phyloP scores from a whole-genome alignment of 2,888 invertebrate genomes.

The Alcis repandata region DNA sequence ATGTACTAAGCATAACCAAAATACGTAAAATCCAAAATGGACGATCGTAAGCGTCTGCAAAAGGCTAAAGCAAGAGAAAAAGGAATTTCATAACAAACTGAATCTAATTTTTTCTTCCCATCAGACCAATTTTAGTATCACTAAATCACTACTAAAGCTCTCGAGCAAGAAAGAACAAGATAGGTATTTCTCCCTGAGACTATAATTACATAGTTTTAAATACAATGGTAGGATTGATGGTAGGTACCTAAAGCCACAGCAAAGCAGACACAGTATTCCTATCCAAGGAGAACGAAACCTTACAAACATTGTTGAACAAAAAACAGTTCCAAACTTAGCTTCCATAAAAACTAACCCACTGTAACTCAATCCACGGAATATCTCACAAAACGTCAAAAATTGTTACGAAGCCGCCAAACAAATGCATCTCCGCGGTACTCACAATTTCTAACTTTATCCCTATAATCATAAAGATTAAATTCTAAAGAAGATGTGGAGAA shows the following conservation, averaged over 20 bases:
- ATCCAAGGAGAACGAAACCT: constrained; percentile 38
- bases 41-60: too few relatives aligned
- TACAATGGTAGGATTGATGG: too few relatives aligned
- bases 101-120: too few relatives aligned
- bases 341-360: constrained; percentile 45
- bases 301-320: constrained; percentile 39
- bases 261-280: not conserved
- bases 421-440: constrained; percentile 9
- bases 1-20: not conserved
- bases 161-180: too few relatives aligned
- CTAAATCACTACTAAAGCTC: too few relatives aligned
- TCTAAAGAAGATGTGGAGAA: constrained; percentile 28
- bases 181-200: too few relatives aligned
- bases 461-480: constrained; percentile 41
- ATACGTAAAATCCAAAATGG: too few relatives aligned
- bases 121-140: too few relatives aligned
- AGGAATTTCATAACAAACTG: too few relatives aligned
- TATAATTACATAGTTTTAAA: too few relatives aligned
- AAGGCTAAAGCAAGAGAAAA: too few relatives aligned
- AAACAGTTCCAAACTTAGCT: constrained; percentile 49
- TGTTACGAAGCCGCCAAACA: constrained; percentile 55
- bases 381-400: constrained; percentile 63
- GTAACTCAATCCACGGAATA: constrained; percentile 60
- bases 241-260: not conserved
- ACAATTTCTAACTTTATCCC: constrained; percentile 2